Evolutionary conservation across 2,113 vertebrate genomes (phyloP).

Genomic region (Eclectus roratus): DNA sequence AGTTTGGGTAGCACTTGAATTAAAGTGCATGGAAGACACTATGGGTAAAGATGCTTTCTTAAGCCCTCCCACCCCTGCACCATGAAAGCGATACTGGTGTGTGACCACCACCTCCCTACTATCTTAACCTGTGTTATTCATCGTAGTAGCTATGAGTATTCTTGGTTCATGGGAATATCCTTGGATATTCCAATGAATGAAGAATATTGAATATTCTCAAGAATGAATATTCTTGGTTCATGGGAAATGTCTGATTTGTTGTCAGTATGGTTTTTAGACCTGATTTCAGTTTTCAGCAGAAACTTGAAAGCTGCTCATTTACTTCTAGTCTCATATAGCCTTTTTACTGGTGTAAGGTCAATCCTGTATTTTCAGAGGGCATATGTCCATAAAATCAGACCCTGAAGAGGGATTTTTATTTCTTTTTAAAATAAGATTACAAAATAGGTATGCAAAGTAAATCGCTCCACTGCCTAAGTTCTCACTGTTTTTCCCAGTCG

Average conservation of each 20-base stretch:
- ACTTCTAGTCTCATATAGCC: neutral
- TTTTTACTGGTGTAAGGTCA: neutral
- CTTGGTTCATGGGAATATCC: neutral
- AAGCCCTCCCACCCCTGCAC: accelerated
- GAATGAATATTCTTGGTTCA: neutral
- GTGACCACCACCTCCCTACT: neutral
- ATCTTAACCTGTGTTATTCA: neutral
- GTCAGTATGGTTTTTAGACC: neutral
- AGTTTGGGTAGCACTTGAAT: neutral
- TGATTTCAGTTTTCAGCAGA: neutral
- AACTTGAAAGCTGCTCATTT: neutral
- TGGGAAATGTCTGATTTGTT: neutral
- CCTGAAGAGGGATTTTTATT: neutral
- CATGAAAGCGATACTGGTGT: neutral
- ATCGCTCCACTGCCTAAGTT: neutral
- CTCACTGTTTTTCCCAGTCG: neutral
- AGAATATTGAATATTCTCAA: too few species aligned
- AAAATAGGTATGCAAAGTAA: neutral
- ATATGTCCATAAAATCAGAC: neutral
- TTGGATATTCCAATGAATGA: too few species aligned
- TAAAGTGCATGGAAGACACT: neutral
- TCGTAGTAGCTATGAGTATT: neutral
- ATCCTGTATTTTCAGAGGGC: neutral
- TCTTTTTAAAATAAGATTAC: neutral
- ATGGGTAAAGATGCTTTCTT: neutral